A percentile compares a stretch with the other conserved stretches of the same genome.
Evolutionary conservation across 2,113 vertebrate species (phyloP).

Genomic region (Brachionichthys hirsutus): DNA sequence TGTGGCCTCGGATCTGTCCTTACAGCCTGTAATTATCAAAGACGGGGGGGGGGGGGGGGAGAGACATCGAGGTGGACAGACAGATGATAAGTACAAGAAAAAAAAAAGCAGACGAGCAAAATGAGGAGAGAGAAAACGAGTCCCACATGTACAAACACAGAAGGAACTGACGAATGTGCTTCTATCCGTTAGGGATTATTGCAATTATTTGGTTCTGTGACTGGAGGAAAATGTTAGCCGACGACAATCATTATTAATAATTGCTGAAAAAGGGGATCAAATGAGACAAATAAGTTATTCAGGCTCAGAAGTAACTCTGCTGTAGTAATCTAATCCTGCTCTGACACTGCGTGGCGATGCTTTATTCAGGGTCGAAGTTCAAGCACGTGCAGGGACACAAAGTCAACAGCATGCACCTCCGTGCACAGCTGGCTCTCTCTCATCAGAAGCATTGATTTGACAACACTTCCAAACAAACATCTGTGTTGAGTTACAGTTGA

Average conservation of each 20-base stretch:
- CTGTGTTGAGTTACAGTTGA: slow-evolving; percentile 39
- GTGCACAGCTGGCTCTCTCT: slow-evolving; percentile 36
- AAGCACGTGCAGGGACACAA: slow-evolving; percentile 43
- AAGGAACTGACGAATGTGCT: slow-evolving; percentile 9
- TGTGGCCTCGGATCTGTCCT: slow-evolving; percentile 30
- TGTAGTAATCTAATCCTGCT: slow-evolving; percentile 41
- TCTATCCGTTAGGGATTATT: slow-evolving; percentile 6
- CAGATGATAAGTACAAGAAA: slow-evolving; percentile 23
- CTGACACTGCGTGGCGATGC: slow-evolving; percentile 26
- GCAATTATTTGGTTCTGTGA: slow-evolving; percentile 14
- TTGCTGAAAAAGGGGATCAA: neutral
- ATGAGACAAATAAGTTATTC: slow-evolving; percentile 11
- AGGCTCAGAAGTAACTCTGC: slow-evolving; percentile 17
- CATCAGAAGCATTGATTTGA: slow-evolving; percentile 64
- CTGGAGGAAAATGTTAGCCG: neutral
- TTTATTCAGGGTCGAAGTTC: slow-evolving; percentile 53
- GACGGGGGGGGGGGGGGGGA: slow-evolving; percentile 4
- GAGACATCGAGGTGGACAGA: slow-evolving; percentile 18
- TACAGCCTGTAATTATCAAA: slow-evolving; percentile 47
- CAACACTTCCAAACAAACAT: slow-evolving; percentile 59
- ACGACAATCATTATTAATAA: neutral
- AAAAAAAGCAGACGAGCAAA: too few species aligned
- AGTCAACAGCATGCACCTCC: slow-evolving; percentile 59
- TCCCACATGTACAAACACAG: slow-evolving; percentile 52
- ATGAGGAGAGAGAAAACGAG: slow-evolving; percentile 12